Conservation (phyloP, 2,797 vertebrate genomes). For the Ptychobarbus kaznakovi region DNA sequence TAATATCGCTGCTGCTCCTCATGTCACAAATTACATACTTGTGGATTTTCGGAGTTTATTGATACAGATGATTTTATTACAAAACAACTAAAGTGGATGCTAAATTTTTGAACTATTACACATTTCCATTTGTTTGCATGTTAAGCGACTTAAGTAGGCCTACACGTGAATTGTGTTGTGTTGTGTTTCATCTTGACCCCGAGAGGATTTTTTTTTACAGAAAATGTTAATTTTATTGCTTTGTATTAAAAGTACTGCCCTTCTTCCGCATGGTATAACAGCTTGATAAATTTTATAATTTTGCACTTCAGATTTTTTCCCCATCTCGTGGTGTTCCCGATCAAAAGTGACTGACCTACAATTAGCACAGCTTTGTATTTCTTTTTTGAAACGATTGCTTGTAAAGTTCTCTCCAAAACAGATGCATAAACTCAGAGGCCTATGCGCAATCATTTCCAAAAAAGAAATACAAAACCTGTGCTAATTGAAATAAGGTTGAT, state of each 20-base stretch:
- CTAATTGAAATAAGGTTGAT: background rate
- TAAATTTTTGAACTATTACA: background rate
- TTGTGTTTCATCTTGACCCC: background rate
- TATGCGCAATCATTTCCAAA: background rate
- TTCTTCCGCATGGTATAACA: background rate
- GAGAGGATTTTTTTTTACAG: background rate
- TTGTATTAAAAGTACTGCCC: background rate
- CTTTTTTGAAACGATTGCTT: too few species aligned
- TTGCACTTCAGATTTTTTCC: too few species aligned
- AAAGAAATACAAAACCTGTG: background rate
- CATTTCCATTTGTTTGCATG: background rate
- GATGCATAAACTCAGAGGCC: background rate
- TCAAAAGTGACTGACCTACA: too few species aligned
- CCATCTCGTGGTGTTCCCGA: too few species aligned
- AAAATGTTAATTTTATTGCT: background rate
- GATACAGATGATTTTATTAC: background rate
- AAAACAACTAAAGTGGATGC: background rate
- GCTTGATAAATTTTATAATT: background rate
- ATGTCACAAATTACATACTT: background rate
- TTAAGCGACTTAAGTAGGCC: background rate
- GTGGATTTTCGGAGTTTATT: background rate
- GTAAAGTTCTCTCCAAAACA: background rate
- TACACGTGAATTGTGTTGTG: background rate
- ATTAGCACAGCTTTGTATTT: too few species aligned
- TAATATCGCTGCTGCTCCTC: background rate